Conservation (phyloP, 2,888 invertebrate genomes). For the Polyommatus iphigenia region DNA sequence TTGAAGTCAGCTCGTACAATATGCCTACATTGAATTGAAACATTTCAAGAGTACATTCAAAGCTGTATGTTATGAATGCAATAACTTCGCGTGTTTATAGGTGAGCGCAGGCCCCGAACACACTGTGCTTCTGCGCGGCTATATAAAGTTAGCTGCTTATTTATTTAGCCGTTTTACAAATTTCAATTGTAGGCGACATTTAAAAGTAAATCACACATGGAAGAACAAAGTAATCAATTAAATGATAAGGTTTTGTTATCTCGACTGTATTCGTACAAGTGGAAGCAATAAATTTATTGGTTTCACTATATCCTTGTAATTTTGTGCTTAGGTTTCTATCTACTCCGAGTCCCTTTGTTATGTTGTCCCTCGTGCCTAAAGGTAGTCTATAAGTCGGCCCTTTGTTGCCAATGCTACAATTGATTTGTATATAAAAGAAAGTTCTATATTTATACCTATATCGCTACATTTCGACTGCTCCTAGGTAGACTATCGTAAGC, state of each 20-base stretch:
- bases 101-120: constrained; percentile 7
- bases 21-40: constrained; percentile 33
- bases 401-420: background rate
- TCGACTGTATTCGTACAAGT: background rate
- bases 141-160: background rate
- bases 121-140: background rate
- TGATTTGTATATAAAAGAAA: background rate
- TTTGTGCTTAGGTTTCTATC: background rate
- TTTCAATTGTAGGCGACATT: background rate
- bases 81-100: constrained; percentile 33
- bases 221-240: background rate
- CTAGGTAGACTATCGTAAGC: too few relatives aligned
- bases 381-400: background rate
- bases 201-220: background rate
- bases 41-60: constrained; percentile 36
- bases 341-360: background rate
- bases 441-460: background rate
- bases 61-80: constrained; percentile 36
- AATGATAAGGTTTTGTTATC: background rate
- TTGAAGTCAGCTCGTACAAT: constrained; percentile 33
- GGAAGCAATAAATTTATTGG: background rate
- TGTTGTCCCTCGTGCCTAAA: background rate
- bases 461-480: too few relatives aligned
- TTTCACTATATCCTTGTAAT: background rate
- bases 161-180: background rate